A percentile compares a stretch with the other conserved stretches of the same genome.
Evolutionary conservation across 2,888 invertebrate species (phyloP).

Genomic region (Drosophila nigricruria): DNA sequence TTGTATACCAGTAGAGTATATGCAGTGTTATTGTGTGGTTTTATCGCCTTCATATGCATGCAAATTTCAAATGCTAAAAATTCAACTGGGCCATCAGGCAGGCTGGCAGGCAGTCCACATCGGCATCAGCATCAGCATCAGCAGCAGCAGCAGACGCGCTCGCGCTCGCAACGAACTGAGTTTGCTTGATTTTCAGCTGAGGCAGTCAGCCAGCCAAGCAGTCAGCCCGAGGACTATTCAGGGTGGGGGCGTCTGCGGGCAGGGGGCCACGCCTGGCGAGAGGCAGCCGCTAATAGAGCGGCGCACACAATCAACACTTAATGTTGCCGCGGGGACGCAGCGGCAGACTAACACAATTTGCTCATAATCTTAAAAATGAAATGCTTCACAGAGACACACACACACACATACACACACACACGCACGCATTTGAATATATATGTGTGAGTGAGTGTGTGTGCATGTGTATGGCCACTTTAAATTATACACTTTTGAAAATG

Average conservation of each 20-base stretch:
- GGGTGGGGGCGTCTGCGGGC: conserved; percentile 8
- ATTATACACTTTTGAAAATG: conserved; percentile 56
- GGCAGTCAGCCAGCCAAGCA: conserved; percentile 52
- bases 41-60: conserved; percentile 66
- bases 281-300: conserved; percentile 75
- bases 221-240: conserved; percentile 31
- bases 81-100: conserved; percentile 62
- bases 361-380: conserved; percentile 77
- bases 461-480: conserved; percentile 54
- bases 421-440: conserved; percentile 20
- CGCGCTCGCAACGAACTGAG: conserved; percentile 79
- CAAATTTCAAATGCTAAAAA: conserved; percentile 69
- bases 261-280: conserved; percentile 43
- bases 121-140: too few relatives aligned
- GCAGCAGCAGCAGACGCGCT: conserved; percentile 75
- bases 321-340: conserved; percentile 74
- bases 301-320: conserved; percentile 79
- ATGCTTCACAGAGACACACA: conserved; percentile 48
- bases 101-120: conserved; percentile 37
- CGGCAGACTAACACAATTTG: conserved; percentile 73
- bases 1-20: conserved; percentile 49
- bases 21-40: conserved; percentile 61
- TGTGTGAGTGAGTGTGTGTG: conserved; percentile 4
- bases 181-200: conserved; percentile 68
- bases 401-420: conserved; percentile 20